Evolutionary conservation across 64 coral and sea anemone species (phyloP).

Genomic region (Stichodactyla helianthus): DNA sequence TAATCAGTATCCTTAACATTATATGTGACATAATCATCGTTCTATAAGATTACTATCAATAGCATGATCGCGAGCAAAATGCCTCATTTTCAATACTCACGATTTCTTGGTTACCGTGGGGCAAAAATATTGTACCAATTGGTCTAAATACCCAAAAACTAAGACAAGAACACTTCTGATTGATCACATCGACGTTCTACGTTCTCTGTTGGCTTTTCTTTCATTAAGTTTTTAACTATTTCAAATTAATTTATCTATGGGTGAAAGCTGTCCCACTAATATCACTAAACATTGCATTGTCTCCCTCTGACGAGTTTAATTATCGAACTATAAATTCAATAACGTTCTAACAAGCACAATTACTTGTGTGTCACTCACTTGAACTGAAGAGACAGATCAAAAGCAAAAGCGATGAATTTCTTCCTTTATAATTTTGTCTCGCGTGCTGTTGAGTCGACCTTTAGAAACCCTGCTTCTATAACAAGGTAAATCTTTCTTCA

Average conservation of each 20-base stretch:
- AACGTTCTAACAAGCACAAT: neutral
- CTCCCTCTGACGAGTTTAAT: neutral
- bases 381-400: neutral
- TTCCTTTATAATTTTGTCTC: neutral
- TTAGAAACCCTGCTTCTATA: neutral
- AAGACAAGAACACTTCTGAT: neutral
- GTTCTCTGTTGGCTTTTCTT: neutral
- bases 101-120: too few relatives aligned
- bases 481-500: neutral
- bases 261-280: neutral
- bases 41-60: too few relatives aligned
- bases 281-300: neutral
- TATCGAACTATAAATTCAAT: neutral
- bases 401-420: neutral
- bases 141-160: too few relatives aligned
- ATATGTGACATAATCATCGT: too few relatives aligned
- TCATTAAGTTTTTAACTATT: neutral
- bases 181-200: neutral
- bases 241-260: neutral
- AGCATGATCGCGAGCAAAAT: too few relatives aligned
- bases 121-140: too few relatives aligned
- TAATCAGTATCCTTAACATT: too few relatives aligned
- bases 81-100: too few relatives aligned
- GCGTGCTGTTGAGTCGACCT: neutral
- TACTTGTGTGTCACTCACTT: neutral